Conservation (phyloP, 2,888 invertebrate species). For the Acanthacorydalis orientalis region DNA sequence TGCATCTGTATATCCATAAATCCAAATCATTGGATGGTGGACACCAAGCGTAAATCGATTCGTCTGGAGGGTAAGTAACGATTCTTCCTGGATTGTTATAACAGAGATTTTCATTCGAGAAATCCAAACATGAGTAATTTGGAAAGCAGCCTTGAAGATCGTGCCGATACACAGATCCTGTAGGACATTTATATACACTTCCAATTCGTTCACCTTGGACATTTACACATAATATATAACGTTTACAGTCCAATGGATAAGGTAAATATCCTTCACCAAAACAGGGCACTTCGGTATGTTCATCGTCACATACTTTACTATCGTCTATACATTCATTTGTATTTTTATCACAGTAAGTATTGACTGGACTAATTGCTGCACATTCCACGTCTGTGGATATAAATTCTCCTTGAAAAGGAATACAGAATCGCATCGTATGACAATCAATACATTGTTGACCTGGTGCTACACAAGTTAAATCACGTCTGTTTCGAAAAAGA, state of each 20-base stretch:
- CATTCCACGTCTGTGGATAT: not conserved
- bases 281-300: not conserved
- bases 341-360: conserved; percentile 2
- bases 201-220: not conserved
- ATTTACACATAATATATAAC: not conserved
- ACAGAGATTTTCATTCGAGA: not conserved
- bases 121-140: not conserved
- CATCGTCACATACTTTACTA: not conserved
- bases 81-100: not conserved
- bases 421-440: conserved; percentile 2
- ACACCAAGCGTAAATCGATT: conserved; percentile 5
- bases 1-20: not conserved
- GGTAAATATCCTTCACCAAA: not conserved
- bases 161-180: not conserved
- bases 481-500: not conserved
- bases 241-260: conserved; percentile 6
- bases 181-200: not conserved
- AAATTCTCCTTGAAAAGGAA: not conserved
- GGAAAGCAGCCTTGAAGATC: not conserved
- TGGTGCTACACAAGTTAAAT: not conserved
- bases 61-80: not conserved
- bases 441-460: conserved; percentile 5
- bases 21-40: not conserved
- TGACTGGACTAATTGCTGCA: not conserved
- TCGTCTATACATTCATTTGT: not conserved